phyloP scores from a whole-genome alignment of 64 coral and sea anemone species.

The Montipora cactus region DNA sequence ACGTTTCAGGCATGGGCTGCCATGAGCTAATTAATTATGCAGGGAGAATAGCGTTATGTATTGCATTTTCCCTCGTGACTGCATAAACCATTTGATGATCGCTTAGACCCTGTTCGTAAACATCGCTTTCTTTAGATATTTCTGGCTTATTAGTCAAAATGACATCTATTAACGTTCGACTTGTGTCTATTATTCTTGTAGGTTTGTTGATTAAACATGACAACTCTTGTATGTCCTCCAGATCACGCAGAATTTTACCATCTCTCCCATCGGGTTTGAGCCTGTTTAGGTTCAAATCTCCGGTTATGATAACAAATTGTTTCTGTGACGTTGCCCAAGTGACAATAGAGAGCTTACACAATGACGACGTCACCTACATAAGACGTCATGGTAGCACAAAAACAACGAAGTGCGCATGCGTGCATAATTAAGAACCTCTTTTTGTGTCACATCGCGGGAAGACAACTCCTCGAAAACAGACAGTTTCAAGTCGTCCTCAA shows the following conservation, averaged over 20 bases:
- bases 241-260: slow-evolving; percentile 18
- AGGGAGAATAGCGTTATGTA: neutral
- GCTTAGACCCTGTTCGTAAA: too few relatives aligned
- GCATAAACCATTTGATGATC: too few relatives aligned
- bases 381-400: too few relatives aligned
- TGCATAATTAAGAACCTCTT: too few relatives aligned
- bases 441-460: too few relatives aligned
- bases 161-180: slow-evolving; percentile 10
- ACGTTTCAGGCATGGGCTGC: too few relatives aligned
- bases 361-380: too few relatives aligned
- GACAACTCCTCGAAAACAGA: too few relatives aligned
- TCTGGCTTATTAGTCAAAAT: neutral
- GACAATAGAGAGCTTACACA: neutral
- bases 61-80: neutral
- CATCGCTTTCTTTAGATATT: neutral
- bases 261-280: slow-evolving; percentile 1
- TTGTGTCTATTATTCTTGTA: slow-evolving; percentile 4
- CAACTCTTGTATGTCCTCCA: slow-evolving; percentile 1
- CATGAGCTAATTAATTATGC: neutral
- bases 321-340: neutral
- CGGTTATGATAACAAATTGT: slow-evolving; percentile 3
- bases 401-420: too few relatives aligned
- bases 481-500: too few relatives aligned
- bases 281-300: slow-evolving; percentile 4
- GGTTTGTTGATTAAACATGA: slow-evolving; percentile 9